Conservation (phyloP, 2,797 vertebrate species). For the Podarcis siculus region DNA sequence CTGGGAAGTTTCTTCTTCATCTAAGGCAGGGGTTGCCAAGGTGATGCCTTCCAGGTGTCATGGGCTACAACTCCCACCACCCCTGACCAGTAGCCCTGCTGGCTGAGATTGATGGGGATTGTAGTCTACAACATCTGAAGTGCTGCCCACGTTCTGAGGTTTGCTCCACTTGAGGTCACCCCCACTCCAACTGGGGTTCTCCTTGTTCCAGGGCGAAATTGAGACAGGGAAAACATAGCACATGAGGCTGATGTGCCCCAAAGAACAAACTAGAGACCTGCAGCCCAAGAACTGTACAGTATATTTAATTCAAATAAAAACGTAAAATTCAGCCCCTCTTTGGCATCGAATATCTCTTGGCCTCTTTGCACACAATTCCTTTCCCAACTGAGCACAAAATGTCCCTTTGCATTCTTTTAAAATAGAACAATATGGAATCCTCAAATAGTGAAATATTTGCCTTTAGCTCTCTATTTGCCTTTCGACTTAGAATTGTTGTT, state of each 20-base stretch:
- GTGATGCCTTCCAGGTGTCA: too few relatives aligned
- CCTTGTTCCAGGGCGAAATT: background rate
- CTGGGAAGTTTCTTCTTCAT: background rate
- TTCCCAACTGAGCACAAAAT: background rate
- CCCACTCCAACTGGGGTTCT: too few relatives aligned
- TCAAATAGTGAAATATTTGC: background rate
- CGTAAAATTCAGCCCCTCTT: background rate
- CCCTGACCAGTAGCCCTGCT: too few relatives aligned
- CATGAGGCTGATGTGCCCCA: fast-evolving
- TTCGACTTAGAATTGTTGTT: background rate
- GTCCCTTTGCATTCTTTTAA: background rate
- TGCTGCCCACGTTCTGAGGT: too few relatives aligned
- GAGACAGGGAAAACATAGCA: background rate
- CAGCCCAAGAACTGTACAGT: background rate
- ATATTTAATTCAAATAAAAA: background rate
- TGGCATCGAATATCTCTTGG: background rate
- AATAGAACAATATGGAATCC: background rate
- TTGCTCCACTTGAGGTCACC: background rate
- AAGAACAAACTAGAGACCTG: background rate
- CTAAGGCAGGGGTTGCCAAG: too few relatives aligned
- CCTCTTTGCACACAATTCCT: background rate
- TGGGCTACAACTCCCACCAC: too few relatives aligned
- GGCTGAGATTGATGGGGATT: too few relatives aligned
- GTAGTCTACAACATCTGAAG: too few relatives aligned
- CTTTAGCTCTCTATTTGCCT: too few relatives aligned